A percentile compares a stretch with the other conserved stretches of the same genome.
Evolutionary conservation across 2,113 vertebrate species (phyloP).

Genomic region (Sinosuthora webbiana): DNA sequence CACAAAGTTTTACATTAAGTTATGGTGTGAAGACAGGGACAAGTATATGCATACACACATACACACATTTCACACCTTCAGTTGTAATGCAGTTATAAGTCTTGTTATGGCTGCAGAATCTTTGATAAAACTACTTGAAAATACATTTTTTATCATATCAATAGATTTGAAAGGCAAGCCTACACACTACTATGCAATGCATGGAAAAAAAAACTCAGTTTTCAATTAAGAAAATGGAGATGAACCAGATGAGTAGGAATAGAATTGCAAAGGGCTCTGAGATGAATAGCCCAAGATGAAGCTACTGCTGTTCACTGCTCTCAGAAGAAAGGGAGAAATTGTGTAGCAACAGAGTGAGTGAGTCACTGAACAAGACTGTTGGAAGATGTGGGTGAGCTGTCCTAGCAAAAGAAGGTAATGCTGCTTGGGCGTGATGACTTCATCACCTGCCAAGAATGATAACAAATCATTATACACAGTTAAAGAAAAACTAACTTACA

Average conservation of each 20-base stretch:
- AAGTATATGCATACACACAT: neutral
- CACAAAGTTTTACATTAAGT: conserved; percentile 66
- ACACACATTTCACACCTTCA: conserved; percentile 18
- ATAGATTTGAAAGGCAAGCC: conserved; percentile 48
- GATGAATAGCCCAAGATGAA: neutral
- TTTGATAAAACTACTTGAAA: conserved; percentile 66
- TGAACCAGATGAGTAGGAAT: neutral
- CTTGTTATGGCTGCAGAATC: conserved; percentile 55
- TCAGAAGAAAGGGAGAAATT: neutral
- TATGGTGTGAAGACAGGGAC: conserved; percentile 52
- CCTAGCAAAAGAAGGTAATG: neutral
- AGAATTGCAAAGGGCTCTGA: neutral
- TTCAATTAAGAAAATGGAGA: neutral
- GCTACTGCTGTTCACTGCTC: neutral
- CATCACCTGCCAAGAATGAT: neutral
- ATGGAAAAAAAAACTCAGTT: neutral
- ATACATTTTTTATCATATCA: conserved; percentile 48
- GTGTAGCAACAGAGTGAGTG: neutral
- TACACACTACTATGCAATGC: neutral
- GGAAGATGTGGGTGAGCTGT: neutral
- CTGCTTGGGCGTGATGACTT: neutral
- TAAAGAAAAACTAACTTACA: neutral
- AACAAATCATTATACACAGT: neutral
- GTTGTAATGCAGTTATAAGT: conserved; percentile 60
- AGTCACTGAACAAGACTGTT: neutral